Evolutionary conservation across 2,888 invertebrate genomes (phyloP).

Genomic region (Sceliomorpha sp.): DNA sequence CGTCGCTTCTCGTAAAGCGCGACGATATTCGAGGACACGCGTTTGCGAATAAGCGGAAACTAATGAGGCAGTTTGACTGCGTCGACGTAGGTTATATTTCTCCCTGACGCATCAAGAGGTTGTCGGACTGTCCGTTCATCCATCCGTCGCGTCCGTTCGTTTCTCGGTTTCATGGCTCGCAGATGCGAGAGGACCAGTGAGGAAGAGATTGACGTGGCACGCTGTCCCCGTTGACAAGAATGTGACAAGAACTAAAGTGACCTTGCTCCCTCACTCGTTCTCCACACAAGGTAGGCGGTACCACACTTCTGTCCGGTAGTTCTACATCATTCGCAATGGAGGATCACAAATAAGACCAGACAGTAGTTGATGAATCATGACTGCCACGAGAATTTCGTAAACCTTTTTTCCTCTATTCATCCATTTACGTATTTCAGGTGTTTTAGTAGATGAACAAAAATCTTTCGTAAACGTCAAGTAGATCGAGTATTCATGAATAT

Average conservation of each 20-base stretch:
- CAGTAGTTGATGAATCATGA: conserved; percentile 42
- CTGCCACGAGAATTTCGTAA: conserved; percentile 20
- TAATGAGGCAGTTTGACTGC: conserved; percentile 78
- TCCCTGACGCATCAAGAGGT: conserved; percentile 78
- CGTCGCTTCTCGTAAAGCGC: background rate
- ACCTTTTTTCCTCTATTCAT: conserved; percentile 28
- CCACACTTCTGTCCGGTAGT: conserved; percentile 58
- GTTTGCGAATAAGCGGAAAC: conserved; percentile 73
- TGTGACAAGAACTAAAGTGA: conserved; percentile 78
- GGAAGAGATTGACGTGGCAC: conserved; percentile 78
- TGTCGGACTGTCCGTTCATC: conserved; percentile 73
- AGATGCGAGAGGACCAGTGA: conserved; percentile 65
- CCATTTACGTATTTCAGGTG: conserved; percentile 19
- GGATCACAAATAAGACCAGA: conserved; percentile 38
- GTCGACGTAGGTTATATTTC: conserved; percentile 78
- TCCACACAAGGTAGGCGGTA: conserved; percentile 63
- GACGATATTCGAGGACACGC: conserved; percentile 55
- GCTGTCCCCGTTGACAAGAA: conserved; percentile 79
- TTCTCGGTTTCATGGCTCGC: conserved; percentile 63
- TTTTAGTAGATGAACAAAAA: too few species aligned
- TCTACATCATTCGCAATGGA: conserved; percentile 56
- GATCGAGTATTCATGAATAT: too few species aligned
- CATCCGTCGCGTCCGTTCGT: conserved; percentile 60
- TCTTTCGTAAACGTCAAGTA: too few species aligned
- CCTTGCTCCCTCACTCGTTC: conserved; percentile 67